Base-by-base conservation (phyloP, 2,113 vertebrate species). In the Silurus meridionalis region DNA sequence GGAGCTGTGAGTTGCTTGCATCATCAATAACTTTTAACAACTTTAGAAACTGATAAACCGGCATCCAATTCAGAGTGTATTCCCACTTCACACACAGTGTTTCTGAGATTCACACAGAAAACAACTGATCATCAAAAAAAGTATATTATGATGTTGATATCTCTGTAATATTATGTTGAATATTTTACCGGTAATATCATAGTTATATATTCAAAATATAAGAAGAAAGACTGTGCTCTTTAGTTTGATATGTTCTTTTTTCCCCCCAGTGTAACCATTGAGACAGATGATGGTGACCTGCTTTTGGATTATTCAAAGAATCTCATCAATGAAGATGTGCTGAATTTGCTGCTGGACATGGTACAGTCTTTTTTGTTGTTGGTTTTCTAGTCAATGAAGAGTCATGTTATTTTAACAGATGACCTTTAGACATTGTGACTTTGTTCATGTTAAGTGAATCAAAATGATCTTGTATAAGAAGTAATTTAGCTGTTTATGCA, bases 241-340 rank as follows among this genome's bases (percentile, higher is more conserved):
- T 46, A n/a, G 14, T 80, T 3, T 61, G 28, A 23, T 28, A 0
- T 63, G 21, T 52, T 55, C 17, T 55, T 8, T 69, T 82, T 61
- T 6, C 3, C 10, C 8, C 3, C 0, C 55, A 89, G 89, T 86
- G 7, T 86, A 46, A 80, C 55, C 37, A 75, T 89, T 63, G 23
- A 95, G 67, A 96, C 95, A 5, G 94, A 95, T 58, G 96, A 97
- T 94, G 98, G 97, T 15, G 96, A 97, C 52, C 94, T 99, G 82
- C 94, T 99, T 77, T 90, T 99, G 93, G 98, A 99, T 93, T 99
- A 97, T 90, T 99, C 98, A 0, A 99, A 99, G 94, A 99, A 99
- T 91, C 97, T 99, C 1, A 89, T 99, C 91, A 99, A 95, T 0
- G 96, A 97, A 84, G 95, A 97, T 0, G 96, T 98, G 88, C 94